Base-by-base conservation (phyloP, 2,113 vertebrate genomes). In the Ornithorhynchus anatinus region DNA sequence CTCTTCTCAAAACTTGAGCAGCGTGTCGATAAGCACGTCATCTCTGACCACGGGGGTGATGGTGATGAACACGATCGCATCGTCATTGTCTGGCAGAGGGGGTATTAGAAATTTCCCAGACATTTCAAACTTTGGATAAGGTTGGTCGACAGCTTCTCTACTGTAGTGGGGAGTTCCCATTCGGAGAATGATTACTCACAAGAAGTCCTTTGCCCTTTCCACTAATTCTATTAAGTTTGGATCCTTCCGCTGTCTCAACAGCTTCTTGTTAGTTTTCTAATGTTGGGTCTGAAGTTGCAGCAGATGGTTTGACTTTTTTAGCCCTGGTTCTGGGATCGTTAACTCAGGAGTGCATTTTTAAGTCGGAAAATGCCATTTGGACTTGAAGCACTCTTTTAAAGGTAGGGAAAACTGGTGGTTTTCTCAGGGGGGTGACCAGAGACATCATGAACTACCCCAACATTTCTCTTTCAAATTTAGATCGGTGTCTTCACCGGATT, bases 71-170 rank as follows among this genome's bases (percentile, higher is more conserved):
- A 56, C 29, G 52, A 64, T 71, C 42, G 3, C 36, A 43, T 57
- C 54, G 72, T 79, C 72, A 56, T 47, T 63, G 73, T 65, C 15
- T 52, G 19, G 25, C 29, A 75, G 50, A 8, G 58, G 33, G 44
- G 27, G 60, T 32, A 54, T 9, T n/a, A 29, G 59, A 80, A 62
- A 66, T 35, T 50, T 40, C 69, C 39, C 39, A 48, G 52, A 56
- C 65, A 58, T 3, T 11, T 43, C 66, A 23, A 71, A 39, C 35
- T 70, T 52, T 48, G 16, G 23, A 44, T 44, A 56, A 57, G 19
- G 31, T 32, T 47, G 23, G 13, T n/a, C 60, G 38, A 67, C 9
- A 72, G 52, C 20, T 48, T 29, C 19, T 48, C 14, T 11, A 10
- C 47, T 62, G 57, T 44, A 38, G 72, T 56, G 27, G 12, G 15